Base-by-base conservation (phyloP, 2,113 vertebrate species). In the Macroglossus sobrinus region DNA sequence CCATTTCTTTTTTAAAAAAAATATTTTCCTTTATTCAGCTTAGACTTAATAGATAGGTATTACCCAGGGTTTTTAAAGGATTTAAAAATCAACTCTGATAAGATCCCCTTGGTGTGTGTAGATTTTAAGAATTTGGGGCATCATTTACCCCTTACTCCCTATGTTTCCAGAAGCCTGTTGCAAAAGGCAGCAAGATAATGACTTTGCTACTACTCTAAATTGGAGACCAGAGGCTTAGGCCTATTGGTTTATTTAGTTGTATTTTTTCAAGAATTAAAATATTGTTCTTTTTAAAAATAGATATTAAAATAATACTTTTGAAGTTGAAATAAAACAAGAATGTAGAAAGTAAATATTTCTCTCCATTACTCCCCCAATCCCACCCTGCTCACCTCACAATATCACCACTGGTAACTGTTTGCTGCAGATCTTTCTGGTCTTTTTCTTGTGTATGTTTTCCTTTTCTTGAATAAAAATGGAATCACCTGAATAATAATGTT, bases 291-390 rank as follows among this genome's bases (percentile, higher is more conserved):
- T 80, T 82, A 57, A 19, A 94, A 45, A 50, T 66, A 87, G 35
- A 89, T 63, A 76, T 35, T 64, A 66, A 92, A 92, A 21, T 91
- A 76, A 78, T 89, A n/a, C 15, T 53, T 96, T 84, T 78, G 64
- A 89, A 89, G 84, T 91, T 69, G 61, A 94, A 96, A 93, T 81
- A 81, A 75, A 95, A 45, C 15, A 93, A 43, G 84, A 63, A 64
- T 89, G 24, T 86, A 89, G 43, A 74, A 82, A 40, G 33, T 69
- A 33, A 86, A 47, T 15, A 45, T 24, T 89, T 78, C 10, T 66
- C n/a, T 43, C 53, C 24, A 7, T 79, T 28, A 15, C 14, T 87
- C 7, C 66, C 40, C 38, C 38, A 84, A 15, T 33, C 14, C 22
- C 7, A 38, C 12, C 10, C 18, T 24, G 33, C 2, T 24, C 15